phyloP scores from a whole-genome alignment of 37 sponge, comb jelly and placozoan genomes.

The Oscarella lobularis region DNA sequence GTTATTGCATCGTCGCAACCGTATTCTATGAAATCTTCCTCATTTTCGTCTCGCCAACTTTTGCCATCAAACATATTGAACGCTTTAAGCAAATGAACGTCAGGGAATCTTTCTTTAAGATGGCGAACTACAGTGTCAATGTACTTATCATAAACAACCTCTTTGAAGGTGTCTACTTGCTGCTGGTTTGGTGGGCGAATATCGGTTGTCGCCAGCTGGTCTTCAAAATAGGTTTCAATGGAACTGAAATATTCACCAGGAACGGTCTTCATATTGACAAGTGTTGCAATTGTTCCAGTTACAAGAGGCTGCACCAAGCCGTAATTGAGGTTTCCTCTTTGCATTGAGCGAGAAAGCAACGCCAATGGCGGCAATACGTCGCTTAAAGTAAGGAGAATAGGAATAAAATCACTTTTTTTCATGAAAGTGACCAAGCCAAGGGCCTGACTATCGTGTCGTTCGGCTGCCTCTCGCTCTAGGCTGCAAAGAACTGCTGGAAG shows the following conservation, averaged over 20 bases:
- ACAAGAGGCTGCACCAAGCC: neutral
- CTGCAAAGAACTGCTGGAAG: constrained; percentile 7
- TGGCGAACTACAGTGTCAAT: neutral
- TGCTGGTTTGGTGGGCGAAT: neutral
- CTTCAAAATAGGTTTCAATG: neutral
- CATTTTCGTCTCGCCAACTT: too few relatives aligned
- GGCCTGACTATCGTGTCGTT: constrained; percentile 25
- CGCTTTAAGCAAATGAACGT: neutral
- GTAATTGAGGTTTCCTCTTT: constrained; percentile 8
- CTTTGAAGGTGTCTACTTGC: neutral
- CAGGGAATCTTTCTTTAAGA: neutral
- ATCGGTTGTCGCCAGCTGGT: neutral
- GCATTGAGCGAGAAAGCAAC: neutral
- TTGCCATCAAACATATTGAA: neutral
- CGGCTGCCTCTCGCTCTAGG: constrained; percentile 17
- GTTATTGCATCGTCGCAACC: too few relatives aligned
- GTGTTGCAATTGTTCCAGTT: neutral
- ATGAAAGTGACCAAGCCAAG: constrained; percentile 10
- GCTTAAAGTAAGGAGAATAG: constrained; percentile 3
- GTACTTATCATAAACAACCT: neutral
- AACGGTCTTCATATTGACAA: neutral
- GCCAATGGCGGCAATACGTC: neutral
- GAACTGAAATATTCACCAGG: constrained; percentile 10
- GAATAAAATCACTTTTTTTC: constrained; percentile 12
- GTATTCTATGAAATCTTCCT: too few relatives aligned